These are phyloP conservation scores for Drosophila quinaria DNA, from an alignment of 2,888 invertebrate genomes.

Conservation along the genomic window DNA sequence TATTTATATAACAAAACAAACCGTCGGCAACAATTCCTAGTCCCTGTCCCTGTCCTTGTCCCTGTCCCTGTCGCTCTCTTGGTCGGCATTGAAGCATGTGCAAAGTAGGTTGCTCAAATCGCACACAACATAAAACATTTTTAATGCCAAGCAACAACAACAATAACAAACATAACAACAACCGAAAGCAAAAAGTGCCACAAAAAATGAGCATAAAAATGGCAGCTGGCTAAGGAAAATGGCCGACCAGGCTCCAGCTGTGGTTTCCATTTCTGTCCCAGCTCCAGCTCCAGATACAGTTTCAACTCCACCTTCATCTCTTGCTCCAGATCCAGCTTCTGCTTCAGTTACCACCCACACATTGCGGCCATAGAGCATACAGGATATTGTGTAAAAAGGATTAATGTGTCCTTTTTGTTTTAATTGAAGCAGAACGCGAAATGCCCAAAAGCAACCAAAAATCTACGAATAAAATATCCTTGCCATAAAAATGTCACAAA, in stretches of 20 bases:
- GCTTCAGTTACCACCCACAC: conserved; percentile 14
- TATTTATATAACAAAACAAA: conserved; percentile 44
- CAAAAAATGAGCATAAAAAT: conserved; percentile 77
- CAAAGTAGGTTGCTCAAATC: conserved; percentile 82
- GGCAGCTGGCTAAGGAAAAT: conserved; percentile 80
- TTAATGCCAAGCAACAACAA: conserved; percentile 74
- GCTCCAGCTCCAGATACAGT: neutral
- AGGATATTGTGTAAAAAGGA: conserved; percentile 82
- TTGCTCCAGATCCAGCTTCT: conserved; percentile 6
- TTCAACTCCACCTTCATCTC: neutral
- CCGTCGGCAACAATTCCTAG: conserved; percentile 31
- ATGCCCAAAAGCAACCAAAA: conserved; percentile 71
- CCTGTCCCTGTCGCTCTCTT: conserved; percentile 17
- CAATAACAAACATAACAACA: conserved; percentile 24
- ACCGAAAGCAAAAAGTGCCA: conserved; percentile 42
- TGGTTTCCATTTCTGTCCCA: conserved; percentile 20
- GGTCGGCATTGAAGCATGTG: conserved; percentile 65
- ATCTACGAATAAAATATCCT: conserved; percentile 75
- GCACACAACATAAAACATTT: conserved; percentile 82
- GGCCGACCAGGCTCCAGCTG: conserved; percentile 65
- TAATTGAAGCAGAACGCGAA: conserved; percentile 68
- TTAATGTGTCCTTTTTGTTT: conserved; percentile 76
- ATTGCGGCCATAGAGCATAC: conserved; percentile 59
- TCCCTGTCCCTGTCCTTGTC: conserved; percentile 11
- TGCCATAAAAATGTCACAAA: conserved; percentile 82